These are phyloP conservation scores for Atherinosoma microstoma DNA, from an alignment of 2,797 vertebrate species.

Conservation along the genomic window DNA sequence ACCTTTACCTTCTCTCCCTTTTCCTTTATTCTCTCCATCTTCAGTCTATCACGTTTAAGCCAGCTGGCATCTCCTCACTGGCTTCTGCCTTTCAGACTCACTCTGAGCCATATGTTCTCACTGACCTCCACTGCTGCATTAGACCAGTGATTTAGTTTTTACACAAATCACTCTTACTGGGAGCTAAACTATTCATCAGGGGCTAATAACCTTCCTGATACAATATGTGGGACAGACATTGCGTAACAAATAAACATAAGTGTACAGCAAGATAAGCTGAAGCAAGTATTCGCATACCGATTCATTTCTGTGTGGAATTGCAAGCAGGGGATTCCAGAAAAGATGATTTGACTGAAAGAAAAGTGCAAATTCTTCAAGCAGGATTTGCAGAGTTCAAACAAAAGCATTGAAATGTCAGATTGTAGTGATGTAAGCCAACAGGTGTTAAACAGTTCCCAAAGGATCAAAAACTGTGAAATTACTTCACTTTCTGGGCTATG, in stretches of 20 bases:
- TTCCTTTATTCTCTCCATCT: constrained; percentile 10
- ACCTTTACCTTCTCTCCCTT: not conserved
- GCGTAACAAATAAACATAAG: constrained; percentile 6
- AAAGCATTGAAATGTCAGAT: not conserved
- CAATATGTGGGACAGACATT: constrained; percentile 34
- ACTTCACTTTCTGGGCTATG: not conserved
- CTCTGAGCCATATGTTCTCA: constrained; percentile 49
- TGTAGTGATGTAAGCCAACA: not conserved
- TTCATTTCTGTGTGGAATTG: not conserved
- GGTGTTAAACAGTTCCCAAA: not conserved
- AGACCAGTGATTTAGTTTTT: constrained; percentile 46
- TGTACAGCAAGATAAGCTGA: not conserved
- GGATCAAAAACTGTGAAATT: not conserved
- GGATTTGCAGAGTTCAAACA: not conserved
- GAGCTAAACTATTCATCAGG: constrained; percentile 40
- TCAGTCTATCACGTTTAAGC: constrained; percentile 42
- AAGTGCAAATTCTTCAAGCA: not conserved
- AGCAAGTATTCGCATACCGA: constrained; percentile 3
- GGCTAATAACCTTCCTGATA: constrained; percentile 41
- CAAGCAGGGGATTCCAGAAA: not conserved
- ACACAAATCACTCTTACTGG: constrained; percentile 30
- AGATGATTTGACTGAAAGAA: not conserved
- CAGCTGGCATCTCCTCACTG: constrained; percentile 56
- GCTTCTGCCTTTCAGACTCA: constrained; percentile 10
- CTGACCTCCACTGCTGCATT: constrained; percentile 59